A percentile compares a stretch with the other conserved stretches of the same genome.
phyloP scores from a whole-genome alignment of 2,113 vertebrate species.

The Plotosus lineatus region DNA sequence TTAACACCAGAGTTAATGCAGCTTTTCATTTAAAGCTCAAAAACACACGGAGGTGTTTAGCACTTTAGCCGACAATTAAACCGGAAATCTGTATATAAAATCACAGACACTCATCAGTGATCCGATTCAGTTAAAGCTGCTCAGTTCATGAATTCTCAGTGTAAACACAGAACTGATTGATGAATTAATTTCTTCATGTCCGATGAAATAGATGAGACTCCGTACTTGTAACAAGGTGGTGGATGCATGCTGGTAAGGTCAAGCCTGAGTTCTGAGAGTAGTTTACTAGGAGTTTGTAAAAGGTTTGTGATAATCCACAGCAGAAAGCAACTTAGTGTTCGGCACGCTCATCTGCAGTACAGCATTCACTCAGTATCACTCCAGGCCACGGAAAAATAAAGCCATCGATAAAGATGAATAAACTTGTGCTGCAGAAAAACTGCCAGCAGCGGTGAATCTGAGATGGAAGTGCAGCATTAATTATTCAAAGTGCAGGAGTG shows the following conservation, averaged over 20 bases:
- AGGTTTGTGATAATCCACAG: not conserved
- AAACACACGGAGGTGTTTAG: too few relatives aligned
- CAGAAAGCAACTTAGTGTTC: not conserved
- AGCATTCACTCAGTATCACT: not conserved
- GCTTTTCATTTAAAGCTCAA: too few relatives aligned
- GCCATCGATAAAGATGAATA: not conserved
- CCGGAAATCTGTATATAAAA: not conserved
- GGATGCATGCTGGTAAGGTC: too few relatives aligned
- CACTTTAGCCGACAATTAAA: too few relatives aligned
- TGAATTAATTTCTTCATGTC: not conserved
- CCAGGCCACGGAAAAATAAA: not conserved
- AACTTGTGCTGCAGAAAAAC: constrained; percentile 1
- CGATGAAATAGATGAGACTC: not conserved
- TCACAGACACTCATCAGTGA: not conserved
- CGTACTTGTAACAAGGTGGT: not conserved
- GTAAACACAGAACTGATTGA: not conserved
- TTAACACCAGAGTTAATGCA: too few relatives aligned
- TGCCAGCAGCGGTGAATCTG: constrained; percentile 6
- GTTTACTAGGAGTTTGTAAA: not conserved
- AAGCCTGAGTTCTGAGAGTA: constrained; percentile 14
- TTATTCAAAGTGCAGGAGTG: constrained; percentile 41
- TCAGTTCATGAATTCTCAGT: not conserved
- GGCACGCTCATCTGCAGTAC: not conserved
- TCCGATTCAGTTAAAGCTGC: not conserved
- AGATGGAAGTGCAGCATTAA: constrained; percentile 38